Evolutionary conservation across 2,888 invertebrate genomes (phyloP).

Genomic region (Pyrgus malvae): DNA sequence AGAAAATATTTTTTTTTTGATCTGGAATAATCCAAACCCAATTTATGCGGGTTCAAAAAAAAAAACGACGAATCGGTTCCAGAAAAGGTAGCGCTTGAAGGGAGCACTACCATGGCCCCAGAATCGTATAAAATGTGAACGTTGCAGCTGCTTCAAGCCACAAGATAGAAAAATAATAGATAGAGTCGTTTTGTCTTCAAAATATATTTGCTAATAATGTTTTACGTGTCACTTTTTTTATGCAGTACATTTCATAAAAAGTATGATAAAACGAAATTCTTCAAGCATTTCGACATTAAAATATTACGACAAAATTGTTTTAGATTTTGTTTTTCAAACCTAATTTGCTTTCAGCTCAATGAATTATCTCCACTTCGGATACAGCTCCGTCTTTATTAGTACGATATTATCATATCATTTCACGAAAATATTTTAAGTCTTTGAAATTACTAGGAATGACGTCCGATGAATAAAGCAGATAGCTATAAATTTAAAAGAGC

Average conservation of each 20-base stretch:
- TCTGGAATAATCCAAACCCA: no score
- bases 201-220: background rate
- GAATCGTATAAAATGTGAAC: no score
- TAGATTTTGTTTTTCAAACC: conserved; percentile 16
- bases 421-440: conserved; percentile 20
- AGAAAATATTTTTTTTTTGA: no score
- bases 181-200: background rate
- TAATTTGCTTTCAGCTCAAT: conserved; percentile 15
- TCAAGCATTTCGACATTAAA: conserved; percentile 10
- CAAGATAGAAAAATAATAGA: no score
- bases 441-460: conserved; percentile 16
- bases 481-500: conserved; percentile 24
- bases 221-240: background rate
- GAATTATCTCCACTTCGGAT: conserved; percentile 10
- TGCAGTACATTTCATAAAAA: conserved; percentile 6
- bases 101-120: no score
- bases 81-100: no score
- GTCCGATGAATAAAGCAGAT: conserved; percentile 24
- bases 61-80: no score
- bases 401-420: conserved; percentile 20
- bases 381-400: conserved; percentile 20
- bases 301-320: conserved; percentile 15
- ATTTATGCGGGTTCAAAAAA: no score
- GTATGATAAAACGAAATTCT: conserved; percentile 6
- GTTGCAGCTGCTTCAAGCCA: no score